Evolutionary conservation across 2,888 invertebrate genomes (phyloP).

Genomic region (Orthosia gothica): DNA sequence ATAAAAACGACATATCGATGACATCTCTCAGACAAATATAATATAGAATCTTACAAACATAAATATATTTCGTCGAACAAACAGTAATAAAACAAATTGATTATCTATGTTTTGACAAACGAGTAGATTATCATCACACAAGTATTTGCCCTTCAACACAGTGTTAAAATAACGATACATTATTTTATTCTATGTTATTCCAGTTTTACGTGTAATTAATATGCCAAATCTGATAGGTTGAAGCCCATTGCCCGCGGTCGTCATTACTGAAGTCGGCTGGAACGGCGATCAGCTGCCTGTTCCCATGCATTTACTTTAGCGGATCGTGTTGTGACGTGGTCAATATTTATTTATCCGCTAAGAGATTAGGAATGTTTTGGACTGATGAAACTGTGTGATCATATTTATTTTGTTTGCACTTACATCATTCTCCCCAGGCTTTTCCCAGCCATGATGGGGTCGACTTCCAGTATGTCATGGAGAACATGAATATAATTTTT

Average conservation of each 20-base stretch:
- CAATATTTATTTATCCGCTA: conserved; percentile 15
- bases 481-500: no score
- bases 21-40: no score
- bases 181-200: conserved; percentile 32
- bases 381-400: not conserved
- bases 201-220: conserved; percentile 49
- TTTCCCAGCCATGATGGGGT: no score
- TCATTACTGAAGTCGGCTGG: conserved; percentile 42
- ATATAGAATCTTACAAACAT: no score
- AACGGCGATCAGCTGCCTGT: conserved; percentile 43
- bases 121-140: not conserved
- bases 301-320: conserved; percentile 43
- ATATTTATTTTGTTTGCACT: no score
- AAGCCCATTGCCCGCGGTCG: conserved; percentile 43
- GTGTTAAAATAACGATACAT: conserved; percentile 36
- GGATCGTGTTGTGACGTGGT: conserved; percentile 30
- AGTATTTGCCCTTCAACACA: not conserved
- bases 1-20: no score
- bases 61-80: no score
- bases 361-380: conserved; percentile 19
- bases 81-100: not conserved
- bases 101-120: not conserved
- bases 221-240: conserved; percentile 53
- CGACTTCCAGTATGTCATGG: no score
- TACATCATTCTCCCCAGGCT: no score